These are phyloP conservation scores for Aphis gossypii DNA, from an alignment of 1,140 invertebrate genomes.

Conservation along the genomic window DNA sequence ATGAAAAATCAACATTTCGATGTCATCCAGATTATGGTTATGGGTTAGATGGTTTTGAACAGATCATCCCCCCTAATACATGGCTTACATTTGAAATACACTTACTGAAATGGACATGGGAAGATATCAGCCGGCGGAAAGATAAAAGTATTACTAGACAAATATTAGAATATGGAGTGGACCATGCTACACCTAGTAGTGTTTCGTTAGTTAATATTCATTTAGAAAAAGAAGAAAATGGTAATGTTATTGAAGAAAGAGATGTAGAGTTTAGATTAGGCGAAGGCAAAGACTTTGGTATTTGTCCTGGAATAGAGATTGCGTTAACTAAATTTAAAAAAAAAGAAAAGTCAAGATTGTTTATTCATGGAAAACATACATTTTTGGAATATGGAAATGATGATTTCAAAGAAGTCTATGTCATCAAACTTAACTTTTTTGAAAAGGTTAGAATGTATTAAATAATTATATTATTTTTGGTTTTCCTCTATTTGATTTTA, in stretches of 20 bases:
- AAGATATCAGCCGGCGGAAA: slow-evolving; percentile 85
- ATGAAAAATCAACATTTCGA: slow-evolving; percentile 84
- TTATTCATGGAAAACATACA: slow-evolving; percentile 34
- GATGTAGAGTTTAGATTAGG: slow-evolving; percentile 86
- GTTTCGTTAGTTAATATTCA: slow-evolving; percentile 81
- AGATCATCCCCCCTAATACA: slow-evolving; percentile 88
- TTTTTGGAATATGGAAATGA: neutral
- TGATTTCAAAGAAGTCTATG: slow-evolving; percentile 29
- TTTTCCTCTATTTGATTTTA: neutral
- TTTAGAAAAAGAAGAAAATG: slow-evolving; percentile 76
- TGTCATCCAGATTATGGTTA: slow-evolving; percentile 93
- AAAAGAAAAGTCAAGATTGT: slow-evolving; percentile 80
- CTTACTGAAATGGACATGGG: slow-evolving; percentile 82
- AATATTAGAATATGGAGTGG: slow-evolving; percentile 75
- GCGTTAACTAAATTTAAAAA: slow-evolving; percentile 84
- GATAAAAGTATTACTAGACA: slow-evolving; percentile 83
- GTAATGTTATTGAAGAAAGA: slow-evolving; percentile 75
- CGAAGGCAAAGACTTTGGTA: slow-evolving; percentile 72
- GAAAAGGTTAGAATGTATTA: slow-evolving; percentile 49
- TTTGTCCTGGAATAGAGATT: slow-evolving; percentile 85
- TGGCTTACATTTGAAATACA: slow-evolving; percentile 94
- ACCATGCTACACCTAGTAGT: slow-evolving; percentile 77
- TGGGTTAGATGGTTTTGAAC: slow-evolving; percentile 81
- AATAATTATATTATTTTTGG: neutral
- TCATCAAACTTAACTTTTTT: slow-evolving; percentile 47